phyloP scores from a whole-genome alignment of 2,113 vertebrate species.

The Oncorhynchus masou region DNA sequence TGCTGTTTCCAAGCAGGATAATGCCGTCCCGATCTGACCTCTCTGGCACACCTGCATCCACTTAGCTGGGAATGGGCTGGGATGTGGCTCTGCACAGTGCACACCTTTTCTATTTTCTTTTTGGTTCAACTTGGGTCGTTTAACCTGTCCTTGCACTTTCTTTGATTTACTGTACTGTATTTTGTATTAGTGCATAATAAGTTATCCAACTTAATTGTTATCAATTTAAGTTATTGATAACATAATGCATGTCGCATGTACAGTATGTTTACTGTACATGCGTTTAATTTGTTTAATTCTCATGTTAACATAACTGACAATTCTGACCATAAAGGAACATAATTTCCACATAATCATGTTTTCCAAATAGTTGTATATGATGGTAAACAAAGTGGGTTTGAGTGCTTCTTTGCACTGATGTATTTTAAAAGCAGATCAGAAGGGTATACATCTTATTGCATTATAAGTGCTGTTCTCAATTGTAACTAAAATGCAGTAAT shows the following conservation, averaged over 20 bases:
- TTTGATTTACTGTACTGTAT: conserved; percentile 2
- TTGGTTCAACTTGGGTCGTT: conserved; percentile 9
- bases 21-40: not conserved
- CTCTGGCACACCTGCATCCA: conserved; percentile 22
- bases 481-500: not conserved
- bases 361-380: no score
- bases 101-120: conserved; percentile 3
- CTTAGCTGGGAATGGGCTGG: not conserved
- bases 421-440: not conserved
- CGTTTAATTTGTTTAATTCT: no score
- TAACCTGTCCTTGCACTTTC: conserved; percentile 13
- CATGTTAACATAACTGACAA: no score
- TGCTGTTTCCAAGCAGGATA: not conserved
- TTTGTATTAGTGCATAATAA: conserved; percentile 23
- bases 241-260: no score
- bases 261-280: no score
- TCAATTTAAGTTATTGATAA: no score
- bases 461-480: not conserved
- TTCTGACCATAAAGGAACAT: not conserved
- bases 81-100: not conserved
- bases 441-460: not conserved
- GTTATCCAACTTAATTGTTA: conserved; percentile 13
- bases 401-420: no score
- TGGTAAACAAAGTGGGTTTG: no score
- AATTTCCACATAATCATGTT: no score